phyloP scores from a whole-genome alignment of 2,113 vertebrate species.

The Merops nubicus region DNA sequence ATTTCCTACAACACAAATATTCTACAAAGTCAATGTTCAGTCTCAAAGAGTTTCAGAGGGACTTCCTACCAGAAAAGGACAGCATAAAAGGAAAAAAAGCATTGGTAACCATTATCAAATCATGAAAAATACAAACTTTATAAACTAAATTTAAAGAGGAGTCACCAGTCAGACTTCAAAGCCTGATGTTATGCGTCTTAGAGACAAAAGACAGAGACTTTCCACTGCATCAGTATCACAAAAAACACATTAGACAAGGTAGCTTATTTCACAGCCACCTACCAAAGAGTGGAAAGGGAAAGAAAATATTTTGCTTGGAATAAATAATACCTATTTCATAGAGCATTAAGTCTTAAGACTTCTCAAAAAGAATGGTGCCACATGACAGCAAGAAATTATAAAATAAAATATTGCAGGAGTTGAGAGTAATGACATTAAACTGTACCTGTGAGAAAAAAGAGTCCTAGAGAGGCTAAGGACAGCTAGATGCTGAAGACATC shows the following conservation, averaged over 20 bases:
- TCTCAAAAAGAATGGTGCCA: not conserved
- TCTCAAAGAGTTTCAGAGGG: not conserved
- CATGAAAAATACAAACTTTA: not conserved
- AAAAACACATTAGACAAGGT: not conserved
- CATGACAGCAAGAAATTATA: not conserved
- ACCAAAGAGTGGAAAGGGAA: not conserved
- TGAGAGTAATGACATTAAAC: not conserved
- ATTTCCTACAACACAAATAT: not conserved
- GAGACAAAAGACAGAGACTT: not conserved
- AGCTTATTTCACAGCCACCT: not conserved
- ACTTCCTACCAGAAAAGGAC: not conserved
- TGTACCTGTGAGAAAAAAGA: constrained; percentile 89
- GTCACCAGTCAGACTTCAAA: not conserved
- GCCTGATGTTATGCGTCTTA: not conserved
- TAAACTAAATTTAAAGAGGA: not conserved
- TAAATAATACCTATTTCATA: not conserved
- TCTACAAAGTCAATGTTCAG: not conserved
- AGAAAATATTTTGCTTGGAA: not conserved
- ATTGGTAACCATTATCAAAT: not conserved
- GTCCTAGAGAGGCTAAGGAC: constrained; percentile 91
- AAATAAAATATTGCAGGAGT: not conserved
- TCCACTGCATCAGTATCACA: not conserved
- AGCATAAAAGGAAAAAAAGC: not conserved
- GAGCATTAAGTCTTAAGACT: not conserved
- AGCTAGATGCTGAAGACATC: constrained; percentile 88